Percentiles rank a stretch among this genome's conserved stretches.
Evolutionary conservation across 1,140 invertebrate species (phyloP).

Genomic region (Leptinotarsa undecemlineata): DNA sequence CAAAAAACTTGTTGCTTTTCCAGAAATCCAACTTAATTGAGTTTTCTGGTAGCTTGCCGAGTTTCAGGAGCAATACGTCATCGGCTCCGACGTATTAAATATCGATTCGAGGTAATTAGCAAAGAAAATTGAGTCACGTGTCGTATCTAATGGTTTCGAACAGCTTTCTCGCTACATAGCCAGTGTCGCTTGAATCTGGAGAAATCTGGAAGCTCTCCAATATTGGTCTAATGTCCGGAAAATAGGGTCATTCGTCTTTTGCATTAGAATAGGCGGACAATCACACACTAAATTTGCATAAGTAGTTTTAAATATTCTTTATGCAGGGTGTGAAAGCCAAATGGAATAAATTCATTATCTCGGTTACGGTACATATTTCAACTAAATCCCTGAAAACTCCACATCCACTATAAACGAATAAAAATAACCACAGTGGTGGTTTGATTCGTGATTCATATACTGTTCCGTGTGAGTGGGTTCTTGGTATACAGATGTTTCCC

Average conservation of each 20-base stretch:
- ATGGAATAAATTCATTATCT: too few species aligned
- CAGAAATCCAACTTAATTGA: constrained; percentile 15
- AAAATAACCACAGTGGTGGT: too few species aligned
- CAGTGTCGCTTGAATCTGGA: neutral
- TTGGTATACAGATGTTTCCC: too few species aligned
- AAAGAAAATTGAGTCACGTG: constrained; percentile 27
- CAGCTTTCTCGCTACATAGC: neutral
- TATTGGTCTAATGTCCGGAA: constrained; percentile 1
- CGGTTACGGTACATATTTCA: too few species aligned
- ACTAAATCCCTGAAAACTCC: too few species aligned
- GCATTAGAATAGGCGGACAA: neutral
- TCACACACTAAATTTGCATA: too few species aligned
- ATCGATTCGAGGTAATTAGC: constrained; percentile 24
- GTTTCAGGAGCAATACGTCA: constrained; percentile 3
- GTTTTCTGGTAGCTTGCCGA: constrained; percentile 18
- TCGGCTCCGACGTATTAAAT: constrained; percentile 19
- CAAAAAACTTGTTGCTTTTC: constrained; percentile 20
- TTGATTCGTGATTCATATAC: too few species aligned
- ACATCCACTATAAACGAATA: too few species aligned
- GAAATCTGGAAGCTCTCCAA: constrained; percentile 9
- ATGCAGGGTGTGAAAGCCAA: too few species aligned
- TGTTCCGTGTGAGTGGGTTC: too few species aligned
- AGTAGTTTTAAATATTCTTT: too few species aligned
- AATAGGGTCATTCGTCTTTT: constrained; percentile 17
- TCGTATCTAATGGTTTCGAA: neutral